These are phyloP conservation scores for Andrena trimmerana DNA, from an alignment of 2,888 invertebrate species.

Conservation along the genomic window DNA sequence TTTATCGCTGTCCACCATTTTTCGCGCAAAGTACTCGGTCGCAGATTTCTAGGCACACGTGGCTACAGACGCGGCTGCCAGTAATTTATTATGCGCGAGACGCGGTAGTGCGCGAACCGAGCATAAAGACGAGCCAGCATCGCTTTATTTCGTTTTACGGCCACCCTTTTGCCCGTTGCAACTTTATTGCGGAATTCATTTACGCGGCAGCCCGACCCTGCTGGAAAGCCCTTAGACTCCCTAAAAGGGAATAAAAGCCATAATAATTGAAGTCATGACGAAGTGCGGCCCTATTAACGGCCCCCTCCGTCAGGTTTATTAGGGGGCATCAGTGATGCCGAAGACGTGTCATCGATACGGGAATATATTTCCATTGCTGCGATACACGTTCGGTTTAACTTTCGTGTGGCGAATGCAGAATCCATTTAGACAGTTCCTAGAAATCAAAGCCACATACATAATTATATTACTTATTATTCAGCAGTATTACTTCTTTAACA, in stretches of 20 bases:
- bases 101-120: constrained; percentile 38
- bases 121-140: constrained; percentile 56
- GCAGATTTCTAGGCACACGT: constrained; percentile 31
- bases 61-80: constrained; percentile 21
- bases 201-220: constrained; percentile 21
- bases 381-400: no score
- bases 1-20: constrained; percentile 27
- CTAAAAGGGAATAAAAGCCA: constrained; percentile 42
- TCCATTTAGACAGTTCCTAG: no score
- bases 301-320: constrained; percentile 21
- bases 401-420: no score
- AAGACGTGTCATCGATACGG: neutral
- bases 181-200: constrained; percentile 66
- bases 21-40: constrained; percentile 28
- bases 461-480: no score
- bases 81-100: constrained; percentile 62
- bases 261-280: constrained; percentile 46
- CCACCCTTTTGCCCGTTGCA: constrained; percentile 46
- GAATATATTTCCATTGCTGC: neutral
- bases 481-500: no score
- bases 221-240: constrained; percentile 7
- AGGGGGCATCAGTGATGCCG: constrained; percentile 3
- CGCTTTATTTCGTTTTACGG: constrained; percentile 60
- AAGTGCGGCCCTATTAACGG: constrained; percentile 15
- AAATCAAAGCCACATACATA: no score